phyloP scores from a whole-genome alignment of 2,888 invertebrate genomes.

The Heliothis peltigera region DNA sequence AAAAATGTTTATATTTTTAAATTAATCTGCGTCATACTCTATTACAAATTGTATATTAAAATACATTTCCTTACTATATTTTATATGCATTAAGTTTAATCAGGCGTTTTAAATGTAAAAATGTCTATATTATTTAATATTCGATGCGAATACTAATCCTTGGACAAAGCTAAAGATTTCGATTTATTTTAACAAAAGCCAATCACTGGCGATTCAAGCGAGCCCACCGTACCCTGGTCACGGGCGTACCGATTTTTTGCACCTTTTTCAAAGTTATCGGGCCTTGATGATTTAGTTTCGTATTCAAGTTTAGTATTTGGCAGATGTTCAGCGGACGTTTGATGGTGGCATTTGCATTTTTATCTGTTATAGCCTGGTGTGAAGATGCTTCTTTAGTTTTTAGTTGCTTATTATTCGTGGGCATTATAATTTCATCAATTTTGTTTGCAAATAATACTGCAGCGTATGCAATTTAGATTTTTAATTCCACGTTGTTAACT shows the following conservation, averaged over 20 bases:
- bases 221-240: constrained; percentile 43
- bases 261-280: constrained; percentile 57
- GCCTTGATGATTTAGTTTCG: constrained; percentile 58
- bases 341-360: constrained; percentile 55
- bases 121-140: background rate
- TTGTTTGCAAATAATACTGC: constrained; percentile 5
- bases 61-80: background rate
- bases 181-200: constrained; percentile 32
- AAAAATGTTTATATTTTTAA: background rate
- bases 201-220: constrained; percentile 42
- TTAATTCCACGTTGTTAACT: background rate
- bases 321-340: constrained; percentile 64
- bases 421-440: constrained; percentile 16
- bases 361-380: constrained; percentile 43
- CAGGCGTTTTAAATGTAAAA: constrained; percentile 1
- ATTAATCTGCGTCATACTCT: constrained; percentile 28
- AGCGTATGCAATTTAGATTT: background rate
- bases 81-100: constrained; percentile 5
- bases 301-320: constrained; percentile 62
- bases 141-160: background rate
- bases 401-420: constrained; percentile 20
- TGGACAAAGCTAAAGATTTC: constrained; percentile 14
- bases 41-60: constrained; percentile 2
- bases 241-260: constrained; percentile 51
- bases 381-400: constrained; percentile 37